Evolutionary conservation across 2,113 vertebrate genomes (phyloP).

Genomic region (Mormyrus lacerda): DNA sequence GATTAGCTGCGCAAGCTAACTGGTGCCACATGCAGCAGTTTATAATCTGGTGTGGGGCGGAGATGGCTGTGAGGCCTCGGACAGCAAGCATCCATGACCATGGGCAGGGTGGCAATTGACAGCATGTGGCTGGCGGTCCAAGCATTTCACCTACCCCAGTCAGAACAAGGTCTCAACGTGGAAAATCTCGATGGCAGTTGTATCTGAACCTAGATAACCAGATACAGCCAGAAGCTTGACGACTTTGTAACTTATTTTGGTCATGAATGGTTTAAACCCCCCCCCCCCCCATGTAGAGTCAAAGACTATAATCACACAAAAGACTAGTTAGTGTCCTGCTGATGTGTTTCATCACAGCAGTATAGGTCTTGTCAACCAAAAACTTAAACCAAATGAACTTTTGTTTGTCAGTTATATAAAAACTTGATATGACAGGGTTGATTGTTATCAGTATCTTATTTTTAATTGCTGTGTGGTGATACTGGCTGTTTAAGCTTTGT

Average conservation of each 20-base stretch:
- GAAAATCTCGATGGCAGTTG: neutral
- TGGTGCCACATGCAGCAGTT: neutral
- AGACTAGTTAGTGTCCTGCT: neutral
- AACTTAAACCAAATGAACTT: neutral
- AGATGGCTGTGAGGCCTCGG: neutral
- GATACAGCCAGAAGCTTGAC: neutral
- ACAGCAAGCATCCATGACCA: neutral
- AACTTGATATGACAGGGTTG: neutral
- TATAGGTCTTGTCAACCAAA: neutral
- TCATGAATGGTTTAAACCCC: neutral
- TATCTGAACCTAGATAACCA: no score
- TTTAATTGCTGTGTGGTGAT: neutral
- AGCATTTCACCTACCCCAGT: neutral
- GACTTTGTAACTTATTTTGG: neutral
- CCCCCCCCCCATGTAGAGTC: neutral
- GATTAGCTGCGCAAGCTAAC: neutral
- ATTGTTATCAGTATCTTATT: neutral
- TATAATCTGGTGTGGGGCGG: neutral
- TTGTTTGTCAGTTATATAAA: neutral
- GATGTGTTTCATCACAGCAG: neutral
- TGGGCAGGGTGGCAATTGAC: neutral
- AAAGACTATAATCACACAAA: neutral
- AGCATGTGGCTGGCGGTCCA: neutral
- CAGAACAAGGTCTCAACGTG: neutral
- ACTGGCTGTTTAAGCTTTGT: neutral